Evolutionary conservation across 2,797 vertebrate genomes (phyloP).

Genomic region (Echeneis naucrates): DNA sequence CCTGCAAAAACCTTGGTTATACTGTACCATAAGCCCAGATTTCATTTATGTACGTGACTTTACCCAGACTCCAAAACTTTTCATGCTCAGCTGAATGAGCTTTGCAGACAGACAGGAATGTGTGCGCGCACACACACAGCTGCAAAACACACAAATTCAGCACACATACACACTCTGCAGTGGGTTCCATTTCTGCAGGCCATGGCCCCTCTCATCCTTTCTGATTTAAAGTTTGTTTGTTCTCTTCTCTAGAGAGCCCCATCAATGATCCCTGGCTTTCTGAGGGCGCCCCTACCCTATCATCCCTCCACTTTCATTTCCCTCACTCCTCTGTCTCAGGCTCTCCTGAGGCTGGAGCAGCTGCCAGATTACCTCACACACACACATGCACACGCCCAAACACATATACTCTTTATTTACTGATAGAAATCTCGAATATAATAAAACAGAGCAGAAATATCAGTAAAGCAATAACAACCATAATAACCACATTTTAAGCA

Average conservation of each 20-base stretch:
- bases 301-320: constrained; percentile 82
- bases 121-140: constrained; percentile 17
- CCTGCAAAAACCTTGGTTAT: constrained; percentile 68
- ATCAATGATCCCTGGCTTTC: constrained; percentile 81
- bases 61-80: constrained; percentile 73
- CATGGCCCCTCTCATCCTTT: constrained; percentile 80
- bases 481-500: constrained; percentile 28
- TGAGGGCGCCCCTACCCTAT: constrained; percentile 74
- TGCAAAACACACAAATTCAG: constrained; percentile 10
- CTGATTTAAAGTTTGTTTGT: constrained; percentile 87
- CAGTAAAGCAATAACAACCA: constrained; percentile 6
- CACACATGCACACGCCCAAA: constrained; percentile 23
- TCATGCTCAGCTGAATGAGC: constrained; percentile 73
- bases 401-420: constrained; percentile 9
- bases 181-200: constrained; percentile 80
- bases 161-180: constrained; percentile 49
- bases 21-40: constrained; percentile 70
- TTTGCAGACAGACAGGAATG: constrained; percentile 59
- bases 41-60: constrained; percentile 77
- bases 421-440: constrained; percentile 39
- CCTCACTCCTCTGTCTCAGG: constrained; percentile 70
- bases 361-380: constrained; percentile 50
- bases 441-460: constrained; percentile 5
- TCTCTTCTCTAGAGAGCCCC: constrained; percentile 80
- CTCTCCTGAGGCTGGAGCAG: constrained; percentile 71